Percentiles rank a stretch among this genome's conserved stretches.
Evolutionary conservation across 2,888 invertebrate genomes (phyloP).

Genomic region (Drosophila anomalata): DNA sequence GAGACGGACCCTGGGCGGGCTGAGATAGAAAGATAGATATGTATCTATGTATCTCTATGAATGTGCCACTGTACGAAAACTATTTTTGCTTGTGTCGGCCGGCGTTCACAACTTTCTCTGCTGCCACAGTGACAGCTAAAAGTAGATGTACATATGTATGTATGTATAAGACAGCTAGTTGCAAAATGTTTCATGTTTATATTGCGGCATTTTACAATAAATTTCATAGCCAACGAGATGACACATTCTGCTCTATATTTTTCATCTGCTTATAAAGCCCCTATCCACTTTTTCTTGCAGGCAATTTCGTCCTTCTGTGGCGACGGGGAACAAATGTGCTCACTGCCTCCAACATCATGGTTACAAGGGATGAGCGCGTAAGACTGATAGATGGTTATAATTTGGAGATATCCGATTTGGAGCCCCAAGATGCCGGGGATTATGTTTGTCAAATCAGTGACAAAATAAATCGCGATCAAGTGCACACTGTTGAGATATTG

Average conservation of each 20-base stretch:
- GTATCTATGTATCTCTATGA: conserved; percentile 15
- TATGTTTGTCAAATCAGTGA: conserved; percentile 91
- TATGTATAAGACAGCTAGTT: conserved; percentile 28
- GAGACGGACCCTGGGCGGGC: conserved; percentile 6
- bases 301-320: conserved; percentile 88
- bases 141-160: conserved; percentile 37
- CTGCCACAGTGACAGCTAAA: conserved; percentile 42
- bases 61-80: conserved; percentile 24
- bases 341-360: conserved; percentile 90
- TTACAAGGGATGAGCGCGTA: conserved; percentile 88
- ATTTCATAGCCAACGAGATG: conserved; percentile 55
- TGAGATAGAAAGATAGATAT: conserved; percentile 49
- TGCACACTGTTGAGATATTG: conserved; percentile 89
- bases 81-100: conserved; percentile 19
- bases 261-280: conserved; percentile 27
- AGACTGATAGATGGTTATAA: conserved; percentile 89
- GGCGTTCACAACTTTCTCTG: conserved; percentile 25
- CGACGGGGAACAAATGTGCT: conserved; percentile 89
- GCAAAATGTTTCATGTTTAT: conserved; percentile 63
- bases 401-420: conserved; percentile 89
- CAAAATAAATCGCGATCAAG: conserved; percentile 88
- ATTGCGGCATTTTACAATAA: conserved; percentile 70
- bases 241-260: conserved; percentile 42
- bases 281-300: conserved; percentile 81
- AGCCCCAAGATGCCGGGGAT: conserved; percentile 88